Conservation (phyloP, 2,888 invertebrate species). For the Amaurobius ferox region DNA sequence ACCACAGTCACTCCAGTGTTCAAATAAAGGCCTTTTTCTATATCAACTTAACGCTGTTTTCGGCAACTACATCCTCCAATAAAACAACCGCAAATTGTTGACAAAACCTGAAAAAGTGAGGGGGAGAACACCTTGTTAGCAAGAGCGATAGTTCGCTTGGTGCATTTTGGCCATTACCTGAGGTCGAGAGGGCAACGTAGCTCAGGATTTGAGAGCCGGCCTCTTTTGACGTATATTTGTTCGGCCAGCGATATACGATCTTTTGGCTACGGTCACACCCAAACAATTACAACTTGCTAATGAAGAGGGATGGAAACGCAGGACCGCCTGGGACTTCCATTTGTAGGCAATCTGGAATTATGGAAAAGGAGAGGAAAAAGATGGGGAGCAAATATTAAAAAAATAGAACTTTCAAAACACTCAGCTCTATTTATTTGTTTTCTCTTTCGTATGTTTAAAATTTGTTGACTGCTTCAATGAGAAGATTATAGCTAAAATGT, state of each 20-base stretch:
- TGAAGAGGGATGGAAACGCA: slow-evolving; percentile 20
- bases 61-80: not conserved
- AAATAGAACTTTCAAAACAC: no score
- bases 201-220: slow-evolving; percentile 43
- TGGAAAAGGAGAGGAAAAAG: no score
- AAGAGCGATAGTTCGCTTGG: slow-evolving; percentile 41
- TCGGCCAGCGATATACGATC: slow-evolving; percentile 41
- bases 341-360: no score
- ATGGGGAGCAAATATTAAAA: no score
- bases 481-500: no score
- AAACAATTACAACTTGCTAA: slow-evolving; percentile 66
- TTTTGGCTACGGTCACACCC: slow-evolving; percentile 58
- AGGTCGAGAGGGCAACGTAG: slow-evolving; percentile 47
- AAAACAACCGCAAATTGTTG: not conserved
- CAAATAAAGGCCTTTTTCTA: not conserved
- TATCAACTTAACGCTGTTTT: not conserved
- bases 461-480: no score
- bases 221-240: slow-evolving; percentile 48
- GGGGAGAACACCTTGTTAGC: slow-evolving; percentile 44
- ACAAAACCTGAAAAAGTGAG: not conserved
- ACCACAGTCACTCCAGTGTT: not conserved
- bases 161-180: slow-evolving; percentile 22
- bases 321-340: slow-evolving; percentile 7
- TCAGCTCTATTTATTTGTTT: no score
- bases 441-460: no score